These are phyloP conservation scores for Moxostoma hubbsi DNA, from an alignment of 2,797 vertebrate species.

Conservation along the genomic window DNA sequence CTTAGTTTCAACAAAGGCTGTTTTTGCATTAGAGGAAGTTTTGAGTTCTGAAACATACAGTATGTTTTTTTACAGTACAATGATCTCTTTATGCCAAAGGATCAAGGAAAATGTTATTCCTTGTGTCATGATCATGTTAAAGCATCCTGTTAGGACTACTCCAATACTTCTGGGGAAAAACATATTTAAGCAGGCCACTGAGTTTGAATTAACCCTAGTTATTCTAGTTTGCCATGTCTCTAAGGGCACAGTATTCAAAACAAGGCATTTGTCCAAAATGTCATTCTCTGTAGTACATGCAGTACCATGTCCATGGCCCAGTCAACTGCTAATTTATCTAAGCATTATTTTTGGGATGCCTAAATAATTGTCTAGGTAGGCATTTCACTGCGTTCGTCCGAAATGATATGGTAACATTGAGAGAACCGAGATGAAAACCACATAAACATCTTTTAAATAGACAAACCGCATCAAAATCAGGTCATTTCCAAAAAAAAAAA, in stretches of 20 bases:
- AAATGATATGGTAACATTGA: not conserved
- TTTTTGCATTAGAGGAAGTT: no score
- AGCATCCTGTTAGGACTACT: not conserved
- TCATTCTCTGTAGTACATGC: not conserved
- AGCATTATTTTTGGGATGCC: not conserved
- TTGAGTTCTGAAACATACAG: no score
- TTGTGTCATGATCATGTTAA: not conserved
- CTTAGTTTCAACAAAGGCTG: no score
- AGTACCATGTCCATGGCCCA: not conserved
- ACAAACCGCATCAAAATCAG: not conserved
- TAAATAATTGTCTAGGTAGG: not conserved
- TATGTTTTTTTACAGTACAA: no score
- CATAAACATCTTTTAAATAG: not conserved
- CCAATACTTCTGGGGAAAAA: not conserved
- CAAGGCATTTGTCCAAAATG: not conserved
- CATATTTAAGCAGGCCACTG: not conserved
- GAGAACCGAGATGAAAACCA: not conserved
- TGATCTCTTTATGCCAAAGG: no score
- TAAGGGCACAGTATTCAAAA: not conserved
- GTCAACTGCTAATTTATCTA: not conserved
- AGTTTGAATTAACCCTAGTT: not conserved
- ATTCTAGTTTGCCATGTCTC: not conserved
- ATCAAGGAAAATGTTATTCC: not conserved
- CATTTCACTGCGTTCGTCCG: not conserved
- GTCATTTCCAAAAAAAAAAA: not conserved